These are phyloP conservation scores for Archilochus colubris DNA, from an alignment of 2,113 vertebrate species.

Conservation along the genomic window DNA sequence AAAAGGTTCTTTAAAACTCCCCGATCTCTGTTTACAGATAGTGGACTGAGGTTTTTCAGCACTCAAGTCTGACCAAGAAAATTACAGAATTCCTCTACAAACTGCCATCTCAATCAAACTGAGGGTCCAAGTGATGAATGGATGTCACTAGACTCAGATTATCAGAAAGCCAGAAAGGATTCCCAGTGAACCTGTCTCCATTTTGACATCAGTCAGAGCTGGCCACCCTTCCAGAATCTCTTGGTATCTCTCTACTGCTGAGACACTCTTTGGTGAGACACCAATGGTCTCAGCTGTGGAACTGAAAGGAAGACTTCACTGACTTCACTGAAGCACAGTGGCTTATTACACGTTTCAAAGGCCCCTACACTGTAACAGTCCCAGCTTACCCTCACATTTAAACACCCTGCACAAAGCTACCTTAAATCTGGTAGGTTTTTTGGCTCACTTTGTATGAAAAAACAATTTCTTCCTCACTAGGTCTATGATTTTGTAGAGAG, in stretches of 20 bases:
- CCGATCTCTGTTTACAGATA: background rate
- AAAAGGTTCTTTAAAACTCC: background rate
- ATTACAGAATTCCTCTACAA: background rate
- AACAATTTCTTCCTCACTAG: background rate
- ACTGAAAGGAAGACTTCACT: background rate
- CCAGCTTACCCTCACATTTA: background rate
- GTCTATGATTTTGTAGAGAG: background rate
- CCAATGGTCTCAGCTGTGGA: background rate
- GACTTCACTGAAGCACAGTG: background rate
- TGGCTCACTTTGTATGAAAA: background rate
- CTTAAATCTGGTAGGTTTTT: background rate
- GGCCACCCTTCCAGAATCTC: background rate
- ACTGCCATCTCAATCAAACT: fast-evolving
- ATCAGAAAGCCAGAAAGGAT: background rate
- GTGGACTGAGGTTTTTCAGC: background rate
- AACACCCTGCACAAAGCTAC: background rate
- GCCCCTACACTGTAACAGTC: background rate
- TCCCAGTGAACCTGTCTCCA: background rate
- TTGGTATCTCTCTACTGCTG: background rate
- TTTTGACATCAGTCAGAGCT: background rate
- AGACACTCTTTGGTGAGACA: background rate
- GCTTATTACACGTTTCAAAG: background rate
- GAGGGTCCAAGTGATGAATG: fast-evolving
- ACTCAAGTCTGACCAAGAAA: background rate
- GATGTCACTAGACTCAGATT: background rate